A percentile compares a stretch with the other conserved stretches of the same genome.
phyloP scores from a whole-genome alignment of 1,140 invertebrate genomes.

The Teleogryllus occipitalis region DNA sequence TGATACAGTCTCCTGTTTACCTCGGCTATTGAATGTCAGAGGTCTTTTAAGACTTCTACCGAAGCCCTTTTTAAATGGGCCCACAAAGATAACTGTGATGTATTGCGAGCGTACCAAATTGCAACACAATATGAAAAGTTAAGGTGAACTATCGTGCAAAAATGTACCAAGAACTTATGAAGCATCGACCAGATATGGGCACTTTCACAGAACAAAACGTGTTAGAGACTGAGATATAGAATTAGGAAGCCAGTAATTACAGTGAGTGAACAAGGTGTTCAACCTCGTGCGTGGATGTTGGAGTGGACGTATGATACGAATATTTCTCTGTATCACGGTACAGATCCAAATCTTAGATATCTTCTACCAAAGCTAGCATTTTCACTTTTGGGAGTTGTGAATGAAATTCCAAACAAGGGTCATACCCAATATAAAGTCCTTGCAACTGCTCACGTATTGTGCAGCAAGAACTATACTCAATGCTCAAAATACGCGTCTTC shows the following conservation, averaged over 20 bases:
- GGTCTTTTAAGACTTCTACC: no score
- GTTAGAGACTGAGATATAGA: neutral
- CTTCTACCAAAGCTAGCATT: neutral
- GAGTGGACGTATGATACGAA: neutral
- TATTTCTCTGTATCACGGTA: neutral
- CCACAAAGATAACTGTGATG: neutral
- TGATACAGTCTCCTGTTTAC: no score
- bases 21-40: no score
- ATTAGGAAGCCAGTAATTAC: neutral
- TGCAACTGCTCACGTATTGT: neutral
- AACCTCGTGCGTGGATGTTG: no score
- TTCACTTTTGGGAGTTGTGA: neutral
- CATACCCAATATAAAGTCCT: neutral
- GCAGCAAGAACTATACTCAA: neutral
- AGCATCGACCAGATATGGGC: neutral
- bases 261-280: neutral
- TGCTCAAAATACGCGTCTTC: neutral
- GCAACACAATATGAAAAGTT: neutral
- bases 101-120: neutral
- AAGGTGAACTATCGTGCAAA: neutral
- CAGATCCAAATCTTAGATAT: neutral
- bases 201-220: neutral
- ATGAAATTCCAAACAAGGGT: neutral
- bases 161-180: neutral
- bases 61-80: no score